Conservation (phyloP, 2,797 vertebrate species). For the Notoglanidium macrostoma region DNA sequence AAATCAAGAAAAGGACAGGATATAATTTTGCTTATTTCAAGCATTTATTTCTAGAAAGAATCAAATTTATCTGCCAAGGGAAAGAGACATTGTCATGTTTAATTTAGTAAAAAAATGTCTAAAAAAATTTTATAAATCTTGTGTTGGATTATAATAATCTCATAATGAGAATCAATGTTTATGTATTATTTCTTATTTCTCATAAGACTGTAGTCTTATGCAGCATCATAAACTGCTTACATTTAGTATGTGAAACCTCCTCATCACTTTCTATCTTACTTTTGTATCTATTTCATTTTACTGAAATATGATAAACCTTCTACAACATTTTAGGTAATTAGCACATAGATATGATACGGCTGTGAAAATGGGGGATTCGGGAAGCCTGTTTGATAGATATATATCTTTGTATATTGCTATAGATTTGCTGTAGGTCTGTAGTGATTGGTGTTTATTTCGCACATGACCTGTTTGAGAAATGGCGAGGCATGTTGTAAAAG, state of each 20-base stretch:
- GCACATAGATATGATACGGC: not conserved
- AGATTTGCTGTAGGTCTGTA: not conserved
- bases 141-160: not conserved
- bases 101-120: too few relatives aligned
- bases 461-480: not conserved
- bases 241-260: not conserved
- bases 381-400: not conserved
- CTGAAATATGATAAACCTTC: not conserved
- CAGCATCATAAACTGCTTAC: not conserved
- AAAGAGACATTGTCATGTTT: not conserved
- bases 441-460: not conserved
- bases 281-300: too few relatives aligned
- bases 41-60: not conserved
- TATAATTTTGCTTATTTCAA: not conserved
- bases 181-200: too few relatives aligned
- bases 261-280: not conserved
- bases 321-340: not conserved
- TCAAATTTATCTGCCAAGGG: not conserved
- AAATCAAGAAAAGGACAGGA: not conserved
- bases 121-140: not conserved
- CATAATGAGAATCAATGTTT: not conserved
- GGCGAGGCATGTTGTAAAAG: not conserved
- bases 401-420: not conserved
- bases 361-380: not conserved
- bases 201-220: too few relatives aligned